Evolutionary conservation across 2,113 vertebrate genomes (phyloP), one percentile per base, ranked within the genome.

Genomic region (Ursus arctos): DNA sequence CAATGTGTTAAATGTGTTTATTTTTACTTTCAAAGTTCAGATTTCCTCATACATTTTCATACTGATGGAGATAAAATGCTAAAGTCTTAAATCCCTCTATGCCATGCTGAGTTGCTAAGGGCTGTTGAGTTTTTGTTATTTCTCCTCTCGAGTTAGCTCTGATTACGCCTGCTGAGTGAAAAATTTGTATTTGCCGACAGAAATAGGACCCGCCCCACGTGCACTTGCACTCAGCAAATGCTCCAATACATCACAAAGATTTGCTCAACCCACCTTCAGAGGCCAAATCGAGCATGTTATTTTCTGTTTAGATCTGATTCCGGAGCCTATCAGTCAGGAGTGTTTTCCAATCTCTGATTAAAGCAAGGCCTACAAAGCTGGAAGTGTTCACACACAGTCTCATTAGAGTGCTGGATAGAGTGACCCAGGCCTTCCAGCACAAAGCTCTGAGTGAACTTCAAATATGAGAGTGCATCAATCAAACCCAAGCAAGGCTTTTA

Each of bases 381-480:
- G 96, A 98, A 98, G 97, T 98, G 98, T 98, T 99, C 98, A 93
- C 97, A 98, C 98, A 98, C 98, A 99, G 98, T 98, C 98, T 99
- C 99, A 99, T 99, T 99, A 99, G 98, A 98, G 98, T 59, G 72
- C 97, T 98, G 97, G 98, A 97, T 98, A 94, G 96, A 96, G 98
- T 99, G 99, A 99, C 99, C 99, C 98, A 98, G 97, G 98, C 99
- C 98, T 99, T 99, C 99, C 95, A 98, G 98, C 98, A 99, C 99
- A 99, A 99, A 99, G 99, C 99, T 99, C 98, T 94, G 98, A 99
- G 99, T 99, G 99, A 99, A 99, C 99, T 99, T 99, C 99, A 99
- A 99, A 99, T 99, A 99, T 99, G 98, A 99, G 98, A 98, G 98
- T 99, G 98, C 99, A 99, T 99, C 99, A 99, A 99, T 99, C 99